A percentile compares a stretch with the other conserved stretches of the same genome.
Evolutionary conservation across 1,140 invertebrate species (phyloP).

Genomic region (Drosophila kurseongensis): DNA sequence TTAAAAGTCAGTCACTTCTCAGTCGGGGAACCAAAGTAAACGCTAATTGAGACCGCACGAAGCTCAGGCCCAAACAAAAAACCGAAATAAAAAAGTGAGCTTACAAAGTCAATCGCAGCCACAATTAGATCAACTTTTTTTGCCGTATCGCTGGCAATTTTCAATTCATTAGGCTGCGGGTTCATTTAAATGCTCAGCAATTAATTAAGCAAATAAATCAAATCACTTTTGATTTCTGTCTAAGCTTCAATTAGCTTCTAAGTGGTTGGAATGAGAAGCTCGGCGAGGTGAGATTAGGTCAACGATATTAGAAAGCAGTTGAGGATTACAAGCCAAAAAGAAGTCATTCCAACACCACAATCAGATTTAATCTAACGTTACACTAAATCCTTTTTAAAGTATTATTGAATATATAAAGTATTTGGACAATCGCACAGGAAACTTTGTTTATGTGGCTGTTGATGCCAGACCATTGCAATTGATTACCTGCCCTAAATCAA

Average conservation of each 20-base stretch:
- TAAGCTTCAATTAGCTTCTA: slow-evolving; percentile 35
- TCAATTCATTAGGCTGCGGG: slow-evolving; percentile 48
- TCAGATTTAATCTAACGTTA: too few species aligned
- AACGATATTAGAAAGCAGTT: neutral
- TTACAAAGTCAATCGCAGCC: slow-evolving; percentile 36
- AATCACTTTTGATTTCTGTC: slow-evolving; percentile 38
- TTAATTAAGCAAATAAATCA: slow-evolving; percentile 77
- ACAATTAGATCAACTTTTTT: slow-evolving; percentile 65
- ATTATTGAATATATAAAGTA: too few species aligned
- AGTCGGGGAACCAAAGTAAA: slow-evolving; percentile 29
- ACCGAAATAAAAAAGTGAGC: slow-evolving; percentile 19
- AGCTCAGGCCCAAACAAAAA: slow-evolving; percentile 8
- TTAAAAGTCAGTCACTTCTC: slow-evolving; percentile 56
- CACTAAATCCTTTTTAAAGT: too few species aligned
- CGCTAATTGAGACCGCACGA: slow-evolving; percentile 69
- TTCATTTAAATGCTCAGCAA: slow-evolving; percentile 57
- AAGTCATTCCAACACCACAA: neutral
- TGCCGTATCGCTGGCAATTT: slow-evolving; percentile 27
- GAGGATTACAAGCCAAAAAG: neutral
- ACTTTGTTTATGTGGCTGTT: neutral
- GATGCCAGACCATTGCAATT: neutral
- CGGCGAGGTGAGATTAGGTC: slow-evolving; percentile 11
- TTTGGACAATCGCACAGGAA: slow-evolving; percentile 2
- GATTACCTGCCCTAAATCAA: neutral
- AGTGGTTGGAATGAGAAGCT: slow-evolving; percentile 19